Conservation (phyloP, 2,888 invertebrate genomes). For the Troilus luridus region DNA sequence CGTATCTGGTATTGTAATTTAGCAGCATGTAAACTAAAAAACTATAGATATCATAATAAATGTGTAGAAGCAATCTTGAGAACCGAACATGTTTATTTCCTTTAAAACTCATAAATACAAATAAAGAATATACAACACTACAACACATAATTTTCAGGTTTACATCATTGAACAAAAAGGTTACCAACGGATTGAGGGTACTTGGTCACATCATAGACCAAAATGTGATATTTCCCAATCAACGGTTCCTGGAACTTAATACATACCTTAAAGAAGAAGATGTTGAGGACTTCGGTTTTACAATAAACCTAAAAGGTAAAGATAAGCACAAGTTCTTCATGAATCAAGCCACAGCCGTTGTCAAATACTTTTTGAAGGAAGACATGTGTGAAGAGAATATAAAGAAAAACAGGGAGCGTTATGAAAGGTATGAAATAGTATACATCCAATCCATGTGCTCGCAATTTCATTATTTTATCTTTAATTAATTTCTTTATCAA, state of each 20-base stretch:
- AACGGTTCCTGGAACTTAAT: background rate
- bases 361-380: background rate
- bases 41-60: too few relatives aligned
- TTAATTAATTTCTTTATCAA: too few relatives aligned
- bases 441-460: background rate
- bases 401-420: background rate
- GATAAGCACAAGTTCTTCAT: background rate
- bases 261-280: background rate
- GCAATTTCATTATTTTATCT: too few relatives aligned
- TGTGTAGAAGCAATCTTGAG: too few relatives aligned
- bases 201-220: rapidly evolving
- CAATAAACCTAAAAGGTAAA: background rate
- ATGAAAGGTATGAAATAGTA: background rate
- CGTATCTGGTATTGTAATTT: too few relatives aligned
- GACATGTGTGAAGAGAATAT: slow-evolving; percentile 28
- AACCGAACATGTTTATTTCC: too few relatives aligned
- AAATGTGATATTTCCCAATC: background rate
- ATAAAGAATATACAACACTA: background rate
- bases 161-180: background rate
- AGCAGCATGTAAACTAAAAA: too few relatives aligned
- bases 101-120: background rate
- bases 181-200: background rate
- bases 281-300: background rate
- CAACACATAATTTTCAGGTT: background rate
- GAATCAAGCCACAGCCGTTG: background rate